A percentile compares a stretch with the other conserved stretches of the same genome.
Conservation (phyloP, 2,888 invertebrate species). For the Pyrochroa serraticornis region DNA sequence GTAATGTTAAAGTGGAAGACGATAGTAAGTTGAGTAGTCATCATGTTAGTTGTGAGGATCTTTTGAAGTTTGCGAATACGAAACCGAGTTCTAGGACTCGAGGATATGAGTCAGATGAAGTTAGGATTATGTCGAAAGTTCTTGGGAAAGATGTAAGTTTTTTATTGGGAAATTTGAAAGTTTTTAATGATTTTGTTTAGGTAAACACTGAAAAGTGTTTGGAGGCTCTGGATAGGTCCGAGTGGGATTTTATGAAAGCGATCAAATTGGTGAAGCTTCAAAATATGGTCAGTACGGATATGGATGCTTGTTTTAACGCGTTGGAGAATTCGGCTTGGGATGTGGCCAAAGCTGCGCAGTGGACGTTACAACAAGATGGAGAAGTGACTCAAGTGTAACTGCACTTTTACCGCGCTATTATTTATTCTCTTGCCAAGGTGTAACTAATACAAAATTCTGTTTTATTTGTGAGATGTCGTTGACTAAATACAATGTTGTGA, state of each 20-base stretch:
- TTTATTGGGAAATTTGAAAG: neutral
- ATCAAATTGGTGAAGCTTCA: slow-evolving; percentile 80
- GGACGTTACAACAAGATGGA: slow-evolving; percentile 60
- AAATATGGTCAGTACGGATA: slow-evolving; percentile 54
- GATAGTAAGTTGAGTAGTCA: slow-evolving; percentile 61
- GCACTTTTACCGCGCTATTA: slow-evolving; percentile 7
- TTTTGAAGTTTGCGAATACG: slow-evolving; percentile 85
- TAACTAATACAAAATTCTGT: slow-evolving; percentile 15
- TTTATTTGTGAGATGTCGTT: slow-evolving; percentile 25
- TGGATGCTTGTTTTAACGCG: slow-evolving; percentile 60
- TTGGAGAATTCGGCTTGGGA: slow-evolving; percentile 70
- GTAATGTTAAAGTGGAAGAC: slow-evolving; percentile 34
- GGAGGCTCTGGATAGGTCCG: slow-evolving; percentile 78
- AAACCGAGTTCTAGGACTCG: slow-evolving; percentile 82
- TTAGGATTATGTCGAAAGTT: slow-evolving; percentile 89
- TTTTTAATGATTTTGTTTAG: slow-evolving; percentile 52
- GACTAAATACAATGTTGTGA: slow-evolving; percentile 12
- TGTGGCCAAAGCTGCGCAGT: slow-evolving; percentile 69
- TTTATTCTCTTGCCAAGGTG: slow-evolving; percentile 43
- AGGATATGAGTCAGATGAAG: slow-evolving; percentile 89
- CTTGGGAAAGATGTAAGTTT: slow-evolving; percentile 72
- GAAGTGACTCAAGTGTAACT: slow-evolving; percentile 51
- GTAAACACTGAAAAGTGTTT: slow-evolving; percentile 78
- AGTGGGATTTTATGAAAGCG: slow-evolving; percentile 89
- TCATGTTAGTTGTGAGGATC: slow-evolving; percentile 89